Base-by-base conservation (phyloP, 2,888 invertebrate species). In the Halocaridina rubra region DNA sequence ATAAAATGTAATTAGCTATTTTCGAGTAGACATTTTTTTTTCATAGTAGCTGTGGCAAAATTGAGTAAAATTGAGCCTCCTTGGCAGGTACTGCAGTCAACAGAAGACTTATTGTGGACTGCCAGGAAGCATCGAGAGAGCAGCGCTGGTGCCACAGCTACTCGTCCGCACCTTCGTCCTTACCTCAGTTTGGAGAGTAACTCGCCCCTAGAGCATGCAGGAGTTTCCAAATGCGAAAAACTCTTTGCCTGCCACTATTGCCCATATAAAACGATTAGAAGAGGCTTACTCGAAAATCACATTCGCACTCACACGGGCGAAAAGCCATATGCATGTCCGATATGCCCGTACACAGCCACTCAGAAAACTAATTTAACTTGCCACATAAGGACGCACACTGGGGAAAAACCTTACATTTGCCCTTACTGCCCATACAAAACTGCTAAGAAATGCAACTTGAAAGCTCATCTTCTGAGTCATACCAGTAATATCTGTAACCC, bases 231-330 rank as follows among this genome's bases (percentile, higher is more conserved):
- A 46, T 46, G 13, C 10, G 81, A 69, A 33, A 81, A 81, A 57
- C 67, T 53, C n/a, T 76, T 75, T 32, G 67, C 59, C 30, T 81
- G 81, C 33, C 39, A 67, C 19, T 81, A 75, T 46, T 81, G 81
- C 53, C 39, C 75, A 19, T 81, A 81, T 57, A 75, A 75, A 53
- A 81, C 81, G 5, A 75, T 75, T 46, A 39, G 75, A 33, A 81
- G 75, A 29, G 57, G 39, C 30, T 75, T 81, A 22, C 81, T 81
- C 3, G 75, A 76, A 30, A 75, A 85, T 61, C 85, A 85, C 71
- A 67, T 85, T 19, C 80, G 79, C n/a, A 80, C 76, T 32, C 85
- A 85, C 71, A 86, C 86, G 13, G 86, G 86, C 2, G 86, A 86
- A 69, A 78, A 76, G 30, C 86, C 86, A n/a, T 86, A 74, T 57